Percentiles rank a stretch among this genome's conserved stretches.
Evolutionary conservation across 2,113 vertebrate species (phyloP).

Genomic region (Proteles cristata): DNA sequence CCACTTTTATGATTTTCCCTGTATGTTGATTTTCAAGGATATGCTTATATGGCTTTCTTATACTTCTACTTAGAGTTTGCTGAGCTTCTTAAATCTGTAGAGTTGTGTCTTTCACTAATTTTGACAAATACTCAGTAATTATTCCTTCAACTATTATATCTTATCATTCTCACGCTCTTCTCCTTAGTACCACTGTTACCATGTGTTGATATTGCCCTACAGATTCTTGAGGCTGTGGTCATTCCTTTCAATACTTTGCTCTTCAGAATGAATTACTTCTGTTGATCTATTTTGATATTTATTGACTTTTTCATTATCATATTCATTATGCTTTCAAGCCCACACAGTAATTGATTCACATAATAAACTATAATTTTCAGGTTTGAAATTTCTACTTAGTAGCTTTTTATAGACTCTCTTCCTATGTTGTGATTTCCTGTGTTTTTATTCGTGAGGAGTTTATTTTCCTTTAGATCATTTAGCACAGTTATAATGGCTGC

Average conservation of each 20-base stretch:
- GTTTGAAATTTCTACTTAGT: not conserved
- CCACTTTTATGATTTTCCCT: not conserved
- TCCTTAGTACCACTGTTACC: not conserved
- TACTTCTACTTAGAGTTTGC: not conserved
- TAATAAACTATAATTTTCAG: slow-evolving; percentile 29
- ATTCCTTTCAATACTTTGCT: not conserved
- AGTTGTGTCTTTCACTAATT: not conserved
- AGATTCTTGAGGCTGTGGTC: not conserved
- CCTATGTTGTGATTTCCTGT: not conserved
- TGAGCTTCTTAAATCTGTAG: not conserved
- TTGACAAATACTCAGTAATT: not conserved
- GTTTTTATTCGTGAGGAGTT: not conserved
- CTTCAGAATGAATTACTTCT: not conserved
- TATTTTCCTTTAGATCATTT: not conserved
- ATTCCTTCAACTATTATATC: not conserved
- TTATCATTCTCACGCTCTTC: not conserved
- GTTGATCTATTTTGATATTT: slow-evolving; percentile 11
- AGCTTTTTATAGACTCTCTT: not conserved
- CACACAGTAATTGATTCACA: not conserved
- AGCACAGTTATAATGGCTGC: not conserved
- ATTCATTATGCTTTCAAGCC: not conserved
- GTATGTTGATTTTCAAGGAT: not conserved
- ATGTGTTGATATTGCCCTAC: not conserved
- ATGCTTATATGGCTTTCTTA: not conserved
- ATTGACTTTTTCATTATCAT: not conserved